Evolutionary conservation across 2,797 vertebrate genomes (phyloP), one percentile per base, ranked within the genome.

Genomic region (Gymnopithys bicolor): DNA sequence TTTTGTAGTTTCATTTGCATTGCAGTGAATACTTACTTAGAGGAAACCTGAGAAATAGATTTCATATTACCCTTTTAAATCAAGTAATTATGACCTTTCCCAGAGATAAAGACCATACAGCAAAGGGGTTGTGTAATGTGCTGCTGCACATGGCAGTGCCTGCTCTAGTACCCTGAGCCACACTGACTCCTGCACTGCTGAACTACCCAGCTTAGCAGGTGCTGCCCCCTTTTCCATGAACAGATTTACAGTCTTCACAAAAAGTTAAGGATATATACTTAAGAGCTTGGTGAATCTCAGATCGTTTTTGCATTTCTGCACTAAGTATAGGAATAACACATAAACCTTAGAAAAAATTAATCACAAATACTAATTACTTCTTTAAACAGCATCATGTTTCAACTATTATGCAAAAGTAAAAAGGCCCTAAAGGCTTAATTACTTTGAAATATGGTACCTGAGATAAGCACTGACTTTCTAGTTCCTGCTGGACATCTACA

Each of bases 161-260:
- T 2, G 12, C 41, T 46, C 1, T 0, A 16, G 24, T 9, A 32
- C 24, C 41, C 56, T 27, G 70, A 43, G 51, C 37, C 69, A 53
- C 3, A 0, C 13, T 2, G 45, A 39, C 32, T 30, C 37, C 28
- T 0, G 0, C 6, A 8, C 8, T 63, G 55, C 58, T 35, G 7
- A 88, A 32, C 10, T 4, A n/a, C 32, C 16, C 8, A 12, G 1
- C 4, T 5, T 43, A 1, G 0, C n/a, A 68, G 48, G 11, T 10
- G 3, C n/a, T 30, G 23, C 8, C 23, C 33, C 66, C 32, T 53
- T 12, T 33, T 1, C 23, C 24, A 5, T 0, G 1, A 73, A 48
- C 4, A 41, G 56, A 81, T 37, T 27, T 19, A 59, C 32, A 23
- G 39, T 8, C 66, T 69, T 53, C 49, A 60, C 60, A 25, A 53